Base-by-base conservation (phyloP, 2,113 vertebrate genomes). In the Phocoena sinus region DNA sequence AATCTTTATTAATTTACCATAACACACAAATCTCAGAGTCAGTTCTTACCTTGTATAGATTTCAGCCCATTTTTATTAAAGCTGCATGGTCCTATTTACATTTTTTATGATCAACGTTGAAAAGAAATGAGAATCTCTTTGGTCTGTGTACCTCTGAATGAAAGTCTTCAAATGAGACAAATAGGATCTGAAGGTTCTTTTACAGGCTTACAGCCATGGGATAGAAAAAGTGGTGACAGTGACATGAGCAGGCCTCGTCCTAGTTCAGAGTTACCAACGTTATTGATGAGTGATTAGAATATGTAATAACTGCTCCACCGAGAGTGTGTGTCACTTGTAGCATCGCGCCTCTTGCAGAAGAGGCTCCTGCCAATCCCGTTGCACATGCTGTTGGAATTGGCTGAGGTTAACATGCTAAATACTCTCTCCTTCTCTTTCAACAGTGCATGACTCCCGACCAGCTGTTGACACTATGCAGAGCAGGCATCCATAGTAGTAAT, bases 361-460 rank as follows among this genome's bases (percentile, higher is more conserved):
- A 50, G 70, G 38, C 15, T 73, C 38, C 31, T 0, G 3, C 79
- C 41, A 31, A 36, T 62, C 11, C 77, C 73, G 71, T 36, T 41
- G 17, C 25, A 1, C 23, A 9, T 41, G 56, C 56, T 53, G 0
- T 21, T 89, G 86, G 60, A 83, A 84, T 13, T n/a, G 77, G 63
- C 67, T 1, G 74, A 47, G 85, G 5, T 6, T 63, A 36, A 53
- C n/a, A 12, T 28, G 65, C 0, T 44, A 0, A 56, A 44, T 23
- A 0, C 1, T 65, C 80, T 44, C 84, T 94, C 87, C 56, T 89
- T 77, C 91, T 38, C 56, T 94, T 92, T 94, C 85, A 81, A 74
- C 97, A 99, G 99, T 99, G 99, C 58, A 99, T 99, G 98, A 99
- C 98, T 96, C 99, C 99, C 3, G 99, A 99, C 95, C 99, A 99